Base-by-base conservation (phyloP, 35 echinoderm and acorn worm genomes). In the Diadema setosum region DNA sequence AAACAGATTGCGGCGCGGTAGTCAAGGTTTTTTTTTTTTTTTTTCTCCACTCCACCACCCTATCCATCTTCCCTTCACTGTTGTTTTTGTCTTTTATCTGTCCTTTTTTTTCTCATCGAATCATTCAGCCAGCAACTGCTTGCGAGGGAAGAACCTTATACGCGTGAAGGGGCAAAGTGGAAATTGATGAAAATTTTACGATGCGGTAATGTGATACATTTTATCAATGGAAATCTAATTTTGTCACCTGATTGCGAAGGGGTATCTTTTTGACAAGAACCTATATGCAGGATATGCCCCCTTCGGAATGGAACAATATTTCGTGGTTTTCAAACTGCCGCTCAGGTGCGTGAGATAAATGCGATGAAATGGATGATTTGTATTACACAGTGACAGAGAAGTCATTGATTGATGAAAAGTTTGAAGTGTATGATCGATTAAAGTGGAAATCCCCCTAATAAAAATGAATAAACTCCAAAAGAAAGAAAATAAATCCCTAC, bases 181-280 rank as follows among this genome's bases (percentile, higher is more conserved):
- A 67, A 67, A 67, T 67, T 67, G 63, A 67, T 67, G 63, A 67
- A 67, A 67, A 67, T 67, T 67, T 67, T 34, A 32, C 5, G 63
- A 67, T 67, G 63, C 63, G 30, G 63, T 67, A 67, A 67, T 34
- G 24, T 34, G 63, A 67, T 67, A 67, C 63, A 27, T 67, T n/a
- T 67, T 34, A 67, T 67, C 63, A 67, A 67, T 67, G 63, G 37
- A 67, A 32, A 67, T 67, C 27, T 67, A 67, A 67, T 67, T 67
- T 67, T 33, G 2, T 67, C 63, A 67, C 18, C 11, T 67, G 63
- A 67, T 32, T 34, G 63, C 63, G 12, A 12, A n/a, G 37, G 63
- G 63, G 26, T 67, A 6, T n/a, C n/a, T n/a, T 65, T 27, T 33
- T 65, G n/a, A 65, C 1, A 65, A 24, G 14, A n/a, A n/a, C n/a